Percentiles rank a stretch among this genome's conserved stretches.
Evolutionary conservation across 2,888 invertebrate species (phyloP).

Genomic region (Seira musarum): DNA sequence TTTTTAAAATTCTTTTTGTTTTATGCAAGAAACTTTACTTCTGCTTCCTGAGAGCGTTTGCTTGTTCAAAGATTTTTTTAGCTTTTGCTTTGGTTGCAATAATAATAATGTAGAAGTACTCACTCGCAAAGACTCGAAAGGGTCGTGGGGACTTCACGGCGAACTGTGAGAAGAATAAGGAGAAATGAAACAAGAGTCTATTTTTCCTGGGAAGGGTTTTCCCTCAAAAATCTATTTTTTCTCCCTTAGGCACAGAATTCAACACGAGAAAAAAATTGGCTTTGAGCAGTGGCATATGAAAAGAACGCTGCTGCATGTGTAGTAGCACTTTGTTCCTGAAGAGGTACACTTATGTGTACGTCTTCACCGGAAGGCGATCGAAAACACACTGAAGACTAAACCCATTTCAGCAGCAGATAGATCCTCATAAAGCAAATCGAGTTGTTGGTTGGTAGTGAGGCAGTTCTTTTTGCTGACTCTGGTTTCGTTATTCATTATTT

Average conservation of each 20-base stretch:
- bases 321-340: conserved; percentile 37
- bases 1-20: neutral
- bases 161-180: too few species aligned
- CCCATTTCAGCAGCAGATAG: conserved; percentile 30
- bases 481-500: too few species aligned
- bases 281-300: neutral
- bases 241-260: neutral
- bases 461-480: too few species aligned
- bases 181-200: too few species aligned
- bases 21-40: neutral
- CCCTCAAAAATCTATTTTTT: conserved; percentile 23
- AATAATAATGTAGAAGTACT: neutral
- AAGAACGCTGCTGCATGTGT: conserved; percentile 8
- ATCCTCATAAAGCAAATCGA: conserved; percentile 38
- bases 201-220: too few species aligned
- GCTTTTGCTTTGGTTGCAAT: neutral
- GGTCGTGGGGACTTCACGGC: too few species aligned
- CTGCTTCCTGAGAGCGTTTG: neutral
- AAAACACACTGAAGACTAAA: conserved; percentile 55
- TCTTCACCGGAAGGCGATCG: conserved; percentile 65
- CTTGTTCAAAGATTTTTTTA: neutral
- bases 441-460: too few species aligned
- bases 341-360: conserved; percentile 60
- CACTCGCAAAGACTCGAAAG: too few species aligned
- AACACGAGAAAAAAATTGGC: neutral